Percentiles rank a stretch among this genome's conserved stretches.
Conservation (phyloP, 2,797 vertebrate species). For the Gallinago solitaria region DNA sequence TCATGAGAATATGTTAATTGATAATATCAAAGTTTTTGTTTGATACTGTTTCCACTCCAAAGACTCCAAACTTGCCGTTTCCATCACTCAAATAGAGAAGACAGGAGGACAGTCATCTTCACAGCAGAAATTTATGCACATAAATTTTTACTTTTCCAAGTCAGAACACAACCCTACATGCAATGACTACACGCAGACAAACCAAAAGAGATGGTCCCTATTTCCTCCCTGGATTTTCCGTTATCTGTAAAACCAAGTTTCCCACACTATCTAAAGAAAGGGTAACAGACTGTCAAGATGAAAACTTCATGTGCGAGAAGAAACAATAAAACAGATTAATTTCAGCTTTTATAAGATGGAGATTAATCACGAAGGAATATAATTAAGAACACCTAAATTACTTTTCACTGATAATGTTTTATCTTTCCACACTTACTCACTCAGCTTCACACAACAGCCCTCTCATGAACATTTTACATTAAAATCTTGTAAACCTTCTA, state of each 20-base stretch:
- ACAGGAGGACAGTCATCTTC: background rate
- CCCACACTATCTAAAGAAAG: background rate
- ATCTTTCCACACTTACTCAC: background rate
- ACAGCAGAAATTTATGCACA: background rate
- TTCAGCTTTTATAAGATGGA: background rate
- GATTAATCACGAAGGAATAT: constrained; percentile 9
- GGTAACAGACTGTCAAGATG: background rate
- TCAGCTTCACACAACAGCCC: constrained; percentile 1
- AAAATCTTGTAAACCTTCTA: background rate
- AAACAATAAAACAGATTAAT: background rate
- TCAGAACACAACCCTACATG: background rate
- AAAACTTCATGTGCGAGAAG: background rate
- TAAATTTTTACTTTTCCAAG: background rate
- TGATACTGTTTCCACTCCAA: background rate
- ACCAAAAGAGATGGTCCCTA: background rate
- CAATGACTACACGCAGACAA: rapidly evolving
- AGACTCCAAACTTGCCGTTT: background rate
- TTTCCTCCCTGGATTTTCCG: background rate
- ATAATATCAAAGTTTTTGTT: background rate
- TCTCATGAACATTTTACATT: background rate
- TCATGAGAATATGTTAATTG: background rate
- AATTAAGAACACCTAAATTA: constrained; percentile 35
- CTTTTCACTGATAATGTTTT: constrained; percentile 3
- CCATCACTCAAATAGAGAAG: background rate
- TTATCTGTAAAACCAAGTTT: background rate